Conservation (phyloP, 2,888 invertebrate species). For the Apamea monoglypha region DNA sequence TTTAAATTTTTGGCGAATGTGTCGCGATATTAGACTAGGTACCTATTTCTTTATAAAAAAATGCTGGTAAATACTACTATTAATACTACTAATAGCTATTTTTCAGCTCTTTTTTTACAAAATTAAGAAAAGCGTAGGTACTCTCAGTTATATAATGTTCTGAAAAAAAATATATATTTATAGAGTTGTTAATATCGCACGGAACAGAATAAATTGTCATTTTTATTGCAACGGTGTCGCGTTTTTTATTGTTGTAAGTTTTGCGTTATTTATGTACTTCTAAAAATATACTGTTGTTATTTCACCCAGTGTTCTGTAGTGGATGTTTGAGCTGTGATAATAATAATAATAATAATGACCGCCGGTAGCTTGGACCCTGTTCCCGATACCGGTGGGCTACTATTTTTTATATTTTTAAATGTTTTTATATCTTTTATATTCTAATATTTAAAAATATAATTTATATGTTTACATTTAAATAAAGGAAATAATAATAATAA, state of each 20-base stretch:
- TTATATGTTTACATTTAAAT: too few relatives aligned
- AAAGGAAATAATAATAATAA: too few relatives aligned
- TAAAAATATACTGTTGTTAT: slow-evolving; percentile 25
- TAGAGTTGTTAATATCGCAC: slow-evolving; percentile 28
- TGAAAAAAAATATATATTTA: slow-evolving; percentile 19
- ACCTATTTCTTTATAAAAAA: not conserved
- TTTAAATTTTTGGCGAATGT: too few relatives aligned
- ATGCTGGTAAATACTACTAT: not conserved
- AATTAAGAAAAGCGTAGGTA: not conserved
- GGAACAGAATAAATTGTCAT: slow-evolving; percentile 26
- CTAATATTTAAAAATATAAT: too few relatives aligned
- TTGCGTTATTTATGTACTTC: slow-evolving; percentile 11
- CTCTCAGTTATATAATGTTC: slow-evolving; percentile 2
- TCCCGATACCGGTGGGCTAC: too few relatives aligned
- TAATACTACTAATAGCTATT: too few relatives aligned
- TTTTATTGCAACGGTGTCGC: slow-evolving; percentile 29
- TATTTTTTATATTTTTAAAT: too few relatives aligned
- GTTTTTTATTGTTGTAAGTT: slow-evolving; percentile 32
- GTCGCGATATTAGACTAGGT: too few relatives aligned
- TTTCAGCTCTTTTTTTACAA: not conserved
- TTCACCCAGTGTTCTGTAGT: not conserved
- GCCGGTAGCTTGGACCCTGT: too few relatives aligned
- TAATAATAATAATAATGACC: too few relatives aligned
- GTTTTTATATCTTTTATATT: too few relatives aligned
- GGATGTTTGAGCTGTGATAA: slow-evolving; percentile 16